Base-by-base conservation (phyloP, 2,888 invertebrate species). In the Caenorhabditis drosophilae region DNA sequence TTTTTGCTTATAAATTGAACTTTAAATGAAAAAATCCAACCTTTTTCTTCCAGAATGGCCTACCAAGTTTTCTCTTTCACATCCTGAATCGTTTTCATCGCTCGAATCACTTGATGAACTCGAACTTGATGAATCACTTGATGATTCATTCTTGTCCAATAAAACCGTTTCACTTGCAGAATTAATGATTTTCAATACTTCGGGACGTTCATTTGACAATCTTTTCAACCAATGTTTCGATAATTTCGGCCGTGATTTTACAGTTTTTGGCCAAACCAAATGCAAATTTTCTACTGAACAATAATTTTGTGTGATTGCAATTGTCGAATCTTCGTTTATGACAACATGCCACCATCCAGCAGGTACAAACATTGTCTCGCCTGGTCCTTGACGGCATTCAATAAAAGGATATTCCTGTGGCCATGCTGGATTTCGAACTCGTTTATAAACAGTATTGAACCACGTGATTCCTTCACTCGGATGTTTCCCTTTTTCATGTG, bases 271-370 rank as follows among this genome's bases (percentile, higher is more conserved):
- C 76, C 76, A 76, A 12, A 76, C 96, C 15, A 96, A 89, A 0
- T 95, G 93, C 84, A 98, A 95, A 86, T 98, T 98, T 0, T 93
- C 92, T 66, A 90, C 88, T 76, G 95, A 94, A 84, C 85, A 85
- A 85, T 96, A 98, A 86, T 98, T 98, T 84, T 98, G 98, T 0
- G 98, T 98, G 16, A 98, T 91, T 12, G 98, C 98, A 45, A 98
- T 90, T 0, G 98, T 97, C 69, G 91, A 90, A 82, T 96, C 95
- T 66, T 98, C 86, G 86, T 98, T 98, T 27, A 98, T 87, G 15
- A 99, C 98, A 20, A 99, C 98, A 85, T 98, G 98, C 98, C 98
- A 98, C 97, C 97, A 98, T 11, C 98, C 98, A 18, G 75, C 62
- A 7, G 81, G 81, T 15, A 81, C 79, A 50, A 81, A 81, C 76